Evolutionary conservation across 2,113 vertebrate genomes (phyloP).

Genomic region (Platichthys stellatus): DNA sequence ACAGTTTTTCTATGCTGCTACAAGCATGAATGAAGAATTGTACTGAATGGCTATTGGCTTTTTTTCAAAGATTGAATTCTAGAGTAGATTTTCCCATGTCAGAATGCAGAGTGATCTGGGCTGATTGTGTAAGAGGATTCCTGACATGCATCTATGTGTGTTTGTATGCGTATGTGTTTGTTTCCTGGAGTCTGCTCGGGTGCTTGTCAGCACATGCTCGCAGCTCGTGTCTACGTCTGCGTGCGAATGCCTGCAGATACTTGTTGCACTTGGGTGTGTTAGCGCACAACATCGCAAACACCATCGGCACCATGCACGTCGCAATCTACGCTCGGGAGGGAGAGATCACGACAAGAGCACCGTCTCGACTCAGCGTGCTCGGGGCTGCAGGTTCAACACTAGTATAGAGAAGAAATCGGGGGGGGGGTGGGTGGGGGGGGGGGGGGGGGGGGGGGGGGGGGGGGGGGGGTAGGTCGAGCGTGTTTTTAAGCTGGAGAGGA

Average conservation of each 20-base stretch:
- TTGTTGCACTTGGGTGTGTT: conserved; percentile 26
- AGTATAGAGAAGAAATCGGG: conserved; percentile 12
- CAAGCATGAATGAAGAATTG: not conserved
- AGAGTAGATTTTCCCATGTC: conserved; percentile 48
- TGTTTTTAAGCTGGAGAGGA: conserved; percentile 63
- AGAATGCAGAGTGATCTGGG: conserved; percentile 6
- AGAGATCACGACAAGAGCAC: conserved; percentile 9
- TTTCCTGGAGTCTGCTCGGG: conserved; percentile 27
- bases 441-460: not conserved
- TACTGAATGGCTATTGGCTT: not conserved
- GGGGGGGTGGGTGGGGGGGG: not conserved
- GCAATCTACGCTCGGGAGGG: not conserved
- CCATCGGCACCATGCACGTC: not conserved
- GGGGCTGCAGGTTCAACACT: conserved; percentile 5
- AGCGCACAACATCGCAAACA: not conserved
- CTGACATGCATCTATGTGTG: conserved; percentile 51
- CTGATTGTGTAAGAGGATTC: conserved; percentile 57
- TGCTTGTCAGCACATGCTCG: conserved; percentile 34
- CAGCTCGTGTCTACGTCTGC: conserved; percentile 5
- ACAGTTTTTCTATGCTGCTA: conserved; percentile 1
- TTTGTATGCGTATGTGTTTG: conserved; percentile 21
- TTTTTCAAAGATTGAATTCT: conserved; percentile 3
- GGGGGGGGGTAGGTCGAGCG: not conserved
- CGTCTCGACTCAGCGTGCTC: not conserved
- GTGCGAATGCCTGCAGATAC: conserved; percentile 26